Evolutionary conservation across 2,113 vertebrate genomes (phyloP), one percentile per base, ranked within the genome.

Genomic region (Elgaria multicarinata): DNA sequence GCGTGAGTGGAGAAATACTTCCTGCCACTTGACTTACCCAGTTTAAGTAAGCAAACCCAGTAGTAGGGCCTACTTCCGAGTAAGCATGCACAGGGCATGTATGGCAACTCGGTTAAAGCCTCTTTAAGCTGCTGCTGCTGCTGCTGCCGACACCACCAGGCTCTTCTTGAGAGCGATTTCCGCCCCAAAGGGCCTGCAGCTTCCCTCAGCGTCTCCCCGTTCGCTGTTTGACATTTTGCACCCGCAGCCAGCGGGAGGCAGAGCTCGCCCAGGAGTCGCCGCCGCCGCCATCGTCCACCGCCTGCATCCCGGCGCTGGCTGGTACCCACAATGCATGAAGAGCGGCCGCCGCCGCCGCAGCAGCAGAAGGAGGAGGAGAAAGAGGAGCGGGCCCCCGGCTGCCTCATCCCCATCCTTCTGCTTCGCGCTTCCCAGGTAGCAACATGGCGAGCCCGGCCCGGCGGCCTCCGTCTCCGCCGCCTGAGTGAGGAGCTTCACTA

Each of bases 241-340:
- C 64, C 39, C 18, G 62, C 53, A 33, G 85, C 74, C 83, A 67
- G 87, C 75, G 93, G 97, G 95, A 75, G 97, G 96, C 97, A 84
- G 91, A 22, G 10, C 39, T 66, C 74, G 86, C 85, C n/a, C 90
- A 0, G 50, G 22, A 69, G 82, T 44, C 80, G 58, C 16, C 58
- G 74, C 39, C 36, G 80, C 16, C 58, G 74, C 39, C 36, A 58
- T 4, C 50, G 5, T 24, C 80, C 10, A 53, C 33, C 79, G 64
- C 79, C 46, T 31, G 74, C 39, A 58, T 84, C 83, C 14, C 83
- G 74, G 39, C 71, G 53, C 50, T 93, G 79, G 62, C 94, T 90
- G 96, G 83, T 98, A 95, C 98, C 98, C 98, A 98, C 95, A 98
- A 98, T 97, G 97, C 97, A 97, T 96, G 97, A 97, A 97, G 97